phyloP scores from a whole-genome alignment of 2,888 invertebrate genomes.

The Aradus depressus region DNA sequence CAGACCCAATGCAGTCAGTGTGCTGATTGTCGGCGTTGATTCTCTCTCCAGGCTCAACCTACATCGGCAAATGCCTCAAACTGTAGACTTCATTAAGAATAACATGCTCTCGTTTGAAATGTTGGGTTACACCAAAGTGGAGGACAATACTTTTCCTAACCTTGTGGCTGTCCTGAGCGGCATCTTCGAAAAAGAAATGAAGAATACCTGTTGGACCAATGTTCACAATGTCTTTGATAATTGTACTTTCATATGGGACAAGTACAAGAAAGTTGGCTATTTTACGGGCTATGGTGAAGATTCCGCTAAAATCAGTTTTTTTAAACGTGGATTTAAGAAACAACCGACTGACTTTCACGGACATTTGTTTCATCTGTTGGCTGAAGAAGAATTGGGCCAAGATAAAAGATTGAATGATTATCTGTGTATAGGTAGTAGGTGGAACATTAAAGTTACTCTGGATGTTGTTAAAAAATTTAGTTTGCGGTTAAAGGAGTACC shows the following conservation, averaged over 20 bases:
- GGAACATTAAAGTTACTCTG: slow-evolving; percentile 57
- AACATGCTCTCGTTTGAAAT: slow-evolving; percentile 59
- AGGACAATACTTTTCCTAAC: slow-evolving; percentile 89
- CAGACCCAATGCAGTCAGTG: slow-evolving; percentile 32
- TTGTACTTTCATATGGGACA: slow-evolving; percentile 77
- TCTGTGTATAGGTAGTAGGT: slow-evolving; percentile 57
- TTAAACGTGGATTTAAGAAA: slow-evolving; percentile 65
- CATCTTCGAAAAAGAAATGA: slow-evolving; percentile 51
- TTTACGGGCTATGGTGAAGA: slow-evolving; percentile 77
- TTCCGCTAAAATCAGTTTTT: slow-evolving; percentile 61
- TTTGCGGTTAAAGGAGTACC: slow-evolving; percentile 44
- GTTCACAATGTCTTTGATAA: slow-evolving; percentile 53
- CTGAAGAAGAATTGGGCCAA: slow-evolving; percentile 55
- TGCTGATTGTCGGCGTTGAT: slow-evolving; percentile 73
- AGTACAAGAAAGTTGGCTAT: slow-evolving; percentile 58
- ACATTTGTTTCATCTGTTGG: slow-evolving; percentile 57
- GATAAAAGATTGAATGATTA: slow-evolving; percentile 51
- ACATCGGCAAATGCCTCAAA: slow-evolving; percentile 69
- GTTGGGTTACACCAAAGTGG: slow-evolving; percentile 84
- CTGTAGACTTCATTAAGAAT: slow-evolving; percentile 48
- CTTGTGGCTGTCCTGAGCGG: slow-evolving; percentile 71
- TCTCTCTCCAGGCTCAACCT: slow-evolving; percentile 77
- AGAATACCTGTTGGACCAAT: slow-evolving; percentile 50
- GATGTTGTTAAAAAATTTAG: slow-evolving; percentile 58
- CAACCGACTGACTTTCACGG: slow-evolving; percentile 79